Evolutionary conservation across 2,113 vertebrate genomes (phyloP).

Genomic region (Pedetes capensis): DNA sequence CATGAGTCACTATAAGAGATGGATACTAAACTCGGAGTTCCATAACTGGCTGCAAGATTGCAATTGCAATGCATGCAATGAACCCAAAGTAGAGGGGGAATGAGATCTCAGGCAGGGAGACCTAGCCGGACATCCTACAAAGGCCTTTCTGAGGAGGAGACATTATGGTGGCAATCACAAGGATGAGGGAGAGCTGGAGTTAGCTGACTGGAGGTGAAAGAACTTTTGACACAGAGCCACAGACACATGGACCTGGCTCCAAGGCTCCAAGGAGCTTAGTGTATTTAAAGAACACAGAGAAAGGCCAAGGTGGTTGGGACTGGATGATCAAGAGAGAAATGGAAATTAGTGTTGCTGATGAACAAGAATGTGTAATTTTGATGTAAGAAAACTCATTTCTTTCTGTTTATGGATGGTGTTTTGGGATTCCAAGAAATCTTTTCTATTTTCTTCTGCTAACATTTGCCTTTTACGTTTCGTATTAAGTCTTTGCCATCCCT

Average conservation of each 20-base stretch:
- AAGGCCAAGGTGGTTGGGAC: not conserved
- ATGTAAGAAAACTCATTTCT: not conserved
- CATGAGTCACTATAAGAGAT: not conserved
- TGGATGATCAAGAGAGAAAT: not conserved
- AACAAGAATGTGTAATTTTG: not conserved
- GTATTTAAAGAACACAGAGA: not conserved
- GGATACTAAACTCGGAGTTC: not conserved
- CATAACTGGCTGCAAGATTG: not conserved
- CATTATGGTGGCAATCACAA: not conserved
- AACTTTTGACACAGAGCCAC: not conserved
- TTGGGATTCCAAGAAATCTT: not conserved
- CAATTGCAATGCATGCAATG: not conserved
- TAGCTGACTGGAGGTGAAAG: not conserved
- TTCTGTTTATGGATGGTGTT: not conserved
- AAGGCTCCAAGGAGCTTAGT: not conserved
- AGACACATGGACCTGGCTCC: fast-evolving
- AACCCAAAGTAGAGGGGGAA: not conserved
- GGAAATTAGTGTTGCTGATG: not conserved
- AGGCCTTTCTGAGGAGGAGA: not conserved
- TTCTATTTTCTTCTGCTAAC: not conserved
- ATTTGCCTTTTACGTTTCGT: not conserved
- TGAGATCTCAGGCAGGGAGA: not conserved
- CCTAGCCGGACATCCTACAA: fast-evolving
- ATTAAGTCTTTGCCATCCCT: not conserved
- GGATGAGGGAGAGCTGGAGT: not conserved